Evolutionary conservation across 2,888 invertebrate genomes (phyloP).

Genomic region (Lypha dubia): DNA sequence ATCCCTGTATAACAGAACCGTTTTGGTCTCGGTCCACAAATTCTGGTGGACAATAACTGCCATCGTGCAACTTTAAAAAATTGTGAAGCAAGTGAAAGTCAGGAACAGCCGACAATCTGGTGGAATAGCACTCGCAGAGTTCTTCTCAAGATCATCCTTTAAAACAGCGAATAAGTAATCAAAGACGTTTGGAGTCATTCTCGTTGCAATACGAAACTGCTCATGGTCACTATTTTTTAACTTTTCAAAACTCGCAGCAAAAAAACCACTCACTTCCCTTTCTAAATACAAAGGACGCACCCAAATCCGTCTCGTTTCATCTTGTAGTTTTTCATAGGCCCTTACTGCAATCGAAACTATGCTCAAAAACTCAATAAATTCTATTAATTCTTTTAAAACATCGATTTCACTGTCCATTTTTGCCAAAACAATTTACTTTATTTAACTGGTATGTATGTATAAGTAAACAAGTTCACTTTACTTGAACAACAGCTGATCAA

Average conservation of each 20-base stretch:
- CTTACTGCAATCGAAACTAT: not conserved
- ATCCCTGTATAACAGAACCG: too few species aligned
- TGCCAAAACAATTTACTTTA: too few species aligned
- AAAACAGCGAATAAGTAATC: not conserved
- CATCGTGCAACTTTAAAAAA: too few species aligned
- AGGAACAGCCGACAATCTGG: constrained; percentile 10
- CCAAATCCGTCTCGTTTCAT: not conserved
- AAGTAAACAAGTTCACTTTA: too few species aligned
- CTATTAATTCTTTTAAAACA: not conserved
- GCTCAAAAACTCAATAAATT: not conserved
- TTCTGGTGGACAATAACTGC: too few species aligned
- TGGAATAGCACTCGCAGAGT: constrained; percentile 2
- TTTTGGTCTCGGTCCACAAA: too few species aligned
- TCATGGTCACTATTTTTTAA: not conserved
- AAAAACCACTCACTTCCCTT: not conserved
- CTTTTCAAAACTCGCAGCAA: not conserved
- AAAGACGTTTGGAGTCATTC: not conserved
- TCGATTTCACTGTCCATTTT: too few species aligned
- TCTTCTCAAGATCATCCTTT: not conserved
- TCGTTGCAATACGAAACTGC: not conserved
- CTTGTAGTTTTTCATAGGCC: not conserved
- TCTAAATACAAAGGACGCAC: not conserved
- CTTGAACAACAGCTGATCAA: too few species aligned
- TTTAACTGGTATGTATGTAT: too few species aligned
- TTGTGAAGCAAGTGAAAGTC: too few species aligned